Conservation (phyloP, 1,140 invertebrate species). For the Adoxophyes honmai region DNA sequence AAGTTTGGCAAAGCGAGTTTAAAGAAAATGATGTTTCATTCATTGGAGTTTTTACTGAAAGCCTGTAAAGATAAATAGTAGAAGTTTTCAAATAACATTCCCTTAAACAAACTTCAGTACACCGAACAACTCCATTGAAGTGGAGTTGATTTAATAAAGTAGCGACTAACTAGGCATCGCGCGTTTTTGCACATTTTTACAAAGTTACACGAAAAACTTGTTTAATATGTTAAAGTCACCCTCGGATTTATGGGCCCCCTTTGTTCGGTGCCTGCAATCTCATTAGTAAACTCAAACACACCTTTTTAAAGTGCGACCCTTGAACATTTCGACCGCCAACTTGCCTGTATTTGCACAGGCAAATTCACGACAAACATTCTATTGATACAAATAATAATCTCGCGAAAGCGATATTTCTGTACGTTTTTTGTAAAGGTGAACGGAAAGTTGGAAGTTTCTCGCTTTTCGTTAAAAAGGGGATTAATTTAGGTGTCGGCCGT, state of each 20-base stretch:
- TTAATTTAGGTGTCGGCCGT: constrained; percentile 64
- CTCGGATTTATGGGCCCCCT: constrained; percentile 35
- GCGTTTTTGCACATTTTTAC: not conserved
- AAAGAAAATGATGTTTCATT: no score
- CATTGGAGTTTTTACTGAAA: not conserved
- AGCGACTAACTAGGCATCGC: constrained; percentile 11
- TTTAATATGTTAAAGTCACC: constrained; percentile 35
- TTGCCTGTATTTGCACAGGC: constrained; percentile 56
- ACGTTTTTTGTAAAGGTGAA: constrained; percentile 45
- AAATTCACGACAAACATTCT: constrained; percentile 62
- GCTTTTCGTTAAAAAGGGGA: constrained; percentile 70
- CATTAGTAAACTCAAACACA: constrained; percentile 73
- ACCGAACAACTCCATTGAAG: constrained; percentile 12
- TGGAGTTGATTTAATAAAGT: constrained; percentile 16
- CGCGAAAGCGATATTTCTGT: constrained; percentile 64
- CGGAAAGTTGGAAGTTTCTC: constrained; percentile 68
- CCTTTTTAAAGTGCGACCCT: constrained; percentile 58
- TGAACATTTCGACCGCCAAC: constrained; percentile 41
- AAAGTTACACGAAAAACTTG: constrained; percentile 18
- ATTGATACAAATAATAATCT: constrained; percentile 71
- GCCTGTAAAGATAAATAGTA: not conserved
- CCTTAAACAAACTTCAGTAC: constrained; percentile 4
- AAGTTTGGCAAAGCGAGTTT: no score
- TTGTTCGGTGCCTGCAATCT: constrained; percentile 47
- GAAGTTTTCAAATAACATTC: constrained; percentile 9